Evolutionary conservation across 2,888 invertebrate species (phyloP).

Genomic region (Torymus texanus): DNA sequence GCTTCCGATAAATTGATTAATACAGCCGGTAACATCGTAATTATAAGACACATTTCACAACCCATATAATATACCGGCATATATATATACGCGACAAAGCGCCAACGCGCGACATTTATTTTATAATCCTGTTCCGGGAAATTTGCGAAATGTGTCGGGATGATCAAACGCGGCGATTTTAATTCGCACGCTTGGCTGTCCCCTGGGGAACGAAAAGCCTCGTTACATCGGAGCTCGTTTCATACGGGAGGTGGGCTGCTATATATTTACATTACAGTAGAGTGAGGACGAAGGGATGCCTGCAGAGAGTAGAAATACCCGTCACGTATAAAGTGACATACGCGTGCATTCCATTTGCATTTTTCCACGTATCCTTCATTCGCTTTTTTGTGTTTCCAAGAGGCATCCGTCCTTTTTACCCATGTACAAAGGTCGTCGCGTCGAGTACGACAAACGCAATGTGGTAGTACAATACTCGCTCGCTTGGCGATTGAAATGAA

Average conservation of each 20-base stretch:
- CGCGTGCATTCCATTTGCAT: slow-evolving; percentile 21
- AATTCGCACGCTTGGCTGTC: slow-evolving; percentile 3
- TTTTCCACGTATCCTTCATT: slow-evolving; percentile 10
- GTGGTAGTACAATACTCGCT: no score
- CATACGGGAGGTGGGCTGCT: not conserved
- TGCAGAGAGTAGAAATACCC: not conserved
- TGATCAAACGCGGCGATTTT: slow-evolving; percentile 25
- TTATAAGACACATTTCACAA: slow-evolving; percentile 3
- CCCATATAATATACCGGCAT: not conserved
- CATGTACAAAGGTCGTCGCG: no score
- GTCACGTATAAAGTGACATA: not conserved
- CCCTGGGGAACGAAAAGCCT: not conserved
- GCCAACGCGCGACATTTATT: not conserved
- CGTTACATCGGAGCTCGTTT: slow-evolving; percentile 12
- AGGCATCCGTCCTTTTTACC: no score
- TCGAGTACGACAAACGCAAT: no score
- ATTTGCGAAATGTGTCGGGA: slow-evolving; percentile 6
- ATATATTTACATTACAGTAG: slow-evolving; percentile 3
- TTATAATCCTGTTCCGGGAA: slow-evolving; percentile 1
- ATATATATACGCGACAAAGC: not conserved
- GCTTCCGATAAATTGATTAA: slow-evolving; percentile 1
- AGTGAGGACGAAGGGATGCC: no score
- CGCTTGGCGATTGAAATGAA: no score
- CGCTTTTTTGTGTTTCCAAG: not conserved
- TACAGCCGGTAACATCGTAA: slow-evolving; percentile 2